phyloP scores from a whole-genome alignment of 2,797 vertebrate species.

The Spheniscus humboldti region DNA sequence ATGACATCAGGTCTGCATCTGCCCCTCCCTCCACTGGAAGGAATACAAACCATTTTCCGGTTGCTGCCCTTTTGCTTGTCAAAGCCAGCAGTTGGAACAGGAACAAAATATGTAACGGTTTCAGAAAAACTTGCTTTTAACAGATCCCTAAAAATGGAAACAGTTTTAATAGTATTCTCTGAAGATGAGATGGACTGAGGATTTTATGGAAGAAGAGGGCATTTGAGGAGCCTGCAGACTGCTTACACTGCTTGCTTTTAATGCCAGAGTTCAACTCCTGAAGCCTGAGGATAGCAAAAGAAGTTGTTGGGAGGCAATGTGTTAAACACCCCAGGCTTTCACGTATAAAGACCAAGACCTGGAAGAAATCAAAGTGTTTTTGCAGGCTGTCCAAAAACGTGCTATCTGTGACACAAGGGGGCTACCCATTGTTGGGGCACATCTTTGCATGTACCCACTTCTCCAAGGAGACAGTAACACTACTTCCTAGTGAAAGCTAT shows the following conservation, averaged over 20 bases:
- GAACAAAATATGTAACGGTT: not conserved
- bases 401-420: not conserved
- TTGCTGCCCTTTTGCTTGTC: slow-evolving; percentile 24
- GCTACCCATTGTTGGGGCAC: not conserved
- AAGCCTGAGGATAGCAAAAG: not conserved
- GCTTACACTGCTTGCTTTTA: not conserved
- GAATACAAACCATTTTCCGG: slow-evolving; percentile 12
- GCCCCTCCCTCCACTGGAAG: not conserved
- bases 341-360: not conserved
- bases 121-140: not conserved
- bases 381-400: not conserved
- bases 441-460: not conserved
- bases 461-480: not conserved
- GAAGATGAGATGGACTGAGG: not conserved
- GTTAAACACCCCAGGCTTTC: not conserved
- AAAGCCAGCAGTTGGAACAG: not conserved
- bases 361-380: not conserved
- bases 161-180: not conserved
- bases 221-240: not conserved
- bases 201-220: not conserved
- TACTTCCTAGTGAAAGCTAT: not conserved
- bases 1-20: not conserved
- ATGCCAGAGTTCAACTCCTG: not conserved
- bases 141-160: slow-evolving; percentile 34
- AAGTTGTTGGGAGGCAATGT: not conserved